Base-by-base conservation (phyloP, 2,888 invertebrate genomes). In the Synergus gifuensis region DNA sequence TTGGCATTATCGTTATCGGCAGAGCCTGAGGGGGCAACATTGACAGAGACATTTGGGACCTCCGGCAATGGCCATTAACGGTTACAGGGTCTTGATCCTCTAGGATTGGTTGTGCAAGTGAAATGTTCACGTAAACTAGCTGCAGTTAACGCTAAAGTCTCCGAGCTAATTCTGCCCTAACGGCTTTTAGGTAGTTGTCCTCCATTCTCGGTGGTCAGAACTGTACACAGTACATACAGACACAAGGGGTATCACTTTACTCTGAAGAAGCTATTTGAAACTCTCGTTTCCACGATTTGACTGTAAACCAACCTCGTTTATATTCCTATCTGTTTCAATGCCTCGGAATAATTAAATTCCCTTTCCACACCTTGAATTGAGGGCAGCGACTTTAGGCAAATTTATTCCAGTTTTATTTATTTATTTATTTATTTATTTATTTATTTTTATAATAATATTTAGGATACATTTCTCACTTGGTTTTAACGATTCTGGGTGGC, bases 81-180 rank as follows among this genome's bases (percentile, higher is more conserved):
- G 44, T 22, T 67, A 67, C 81, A 76, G 81, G 81, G 67, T 82
- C 73, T 81, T 78, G 85, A 85, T 83, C 83, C 85, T 66, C 63
- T 81, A 76, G 81, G 77, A 79, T 79, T 81, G 76, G 14, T 78
- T 58, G 54, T 22, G 69, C 80, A 58, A 83, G 82, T 81, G 81
- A 67, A 78, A 76, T 69, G 79, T 77, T 76, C 58, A 78, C 60
- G 81, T 81, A 46, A 67, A 46, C 46, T 44, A 67, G 42, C 77
- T 46, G 80, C 81, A 86, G 84, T 85, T 85, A 81, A 76, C 80
- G 78, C 81, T 82, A 79, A 83, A 85, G 83, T 81, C 81, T 78
- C 63, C 49, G 78, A 69, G 79, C 79, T 84, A 84, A 85, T 82
- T 84, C 84, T 80, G 63, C 81, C 84, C 82, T 82, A 84, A 44